Percentiles rank a stretch among this genome's conserved stretches.
These are phyloP conservation scores for Zophobas morio DNA, from an alignment of 1,140 invertebrate genomes.

Conservation along the genomic window DNA sequence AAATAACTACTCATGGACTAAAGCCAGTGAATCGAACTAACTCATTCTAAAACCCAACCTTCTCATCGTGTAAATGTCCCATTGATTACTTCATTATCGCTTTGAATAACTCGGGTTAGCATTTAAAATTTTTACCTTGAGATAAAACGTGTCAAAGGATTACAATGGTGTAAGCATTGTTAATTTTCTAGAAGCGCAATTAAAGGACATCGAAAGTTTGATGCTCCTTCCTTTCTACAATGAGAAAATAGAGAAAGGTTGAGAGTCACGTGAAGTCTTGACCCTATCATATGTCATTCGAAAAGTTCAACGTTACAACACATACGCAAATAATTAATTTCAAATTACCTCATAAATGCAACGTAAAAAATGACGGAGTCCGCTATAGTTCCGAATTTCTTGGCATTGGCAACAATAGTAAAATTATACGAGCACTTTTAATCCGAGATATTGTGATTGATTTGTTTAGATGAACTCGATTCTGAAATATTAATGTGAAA, in stretches of 20 bases:
- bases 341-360: slow-evolving; percentile 1
- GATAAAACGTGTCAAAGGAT: slow-evolving; percentile 37
- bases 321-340: slow-evolving; percentile 3
- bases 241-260: slow-evolving; percentile 7
- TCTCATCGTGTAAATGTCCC: slow-evolving; percentile 29
- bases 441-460: slow-evolving; percentile 16
- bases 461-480: slow-evolving; percentile 4
- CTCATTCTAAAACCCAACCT: slow-evolving; percentile 16
- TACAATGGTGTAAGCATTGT: neutral
- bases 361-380: neutral
- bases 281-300: slow-evolving; percentile 3
- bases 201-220: no score
- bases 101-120: slow-evolving; percentile 21
- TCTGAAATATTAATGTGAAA: slow-evolving; percentile 10
- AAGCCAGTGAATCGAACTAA: slow-evolving; percentile 33
- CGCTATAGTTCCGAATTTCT: neutral
- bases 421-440: slow-evolving; percentile 11
- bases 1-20: slow-evolving; percentile 33
- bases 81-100: slow-evolving; percentile 36
- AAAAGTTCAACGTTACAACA: slow-evolving; percentile 6
- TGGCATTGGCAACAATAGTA: neutral
- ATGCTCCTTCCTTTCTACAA: neutral
- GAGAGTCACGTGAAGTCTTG: neutral
- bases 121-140: slow-evolving; percentile 22
- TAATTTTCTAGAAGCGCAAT: neutral